phyloP scores from a whole-genome alignment of 2,888 invertebrate genomes.

The Ormia ochracea region DNA sequence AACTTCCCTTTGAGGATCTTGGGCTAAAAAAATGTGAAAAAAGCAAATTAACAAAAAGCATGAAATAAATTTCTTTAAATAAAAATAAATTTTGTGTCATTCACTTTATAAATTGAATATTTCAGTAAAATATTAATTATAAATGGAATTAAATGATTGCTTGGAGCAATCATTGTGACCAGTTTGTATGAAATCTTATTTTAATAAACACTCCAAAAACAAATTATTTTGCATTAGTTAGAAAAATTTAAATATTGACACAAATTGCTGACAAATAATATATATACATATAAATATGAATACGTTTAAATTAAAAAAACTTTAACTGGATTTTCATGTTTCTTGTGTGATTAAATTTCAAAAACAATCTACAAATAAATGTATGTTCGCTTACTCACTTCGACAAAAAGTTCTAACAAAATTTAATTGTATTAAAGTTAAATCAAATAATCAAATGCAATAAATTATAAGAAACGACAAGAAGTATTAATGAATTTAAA shows the following conservation, averaged over 20 bases:
- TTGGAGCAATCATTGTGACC: no score
- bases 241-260: background rate
- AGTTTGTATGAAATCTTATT: background rate
- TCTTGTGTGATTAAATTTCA: slow-evolving; percentile 1
- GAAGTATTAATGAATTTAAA: slow-evolving; percentile 31
- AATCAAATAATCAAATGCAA: slow-evolving; percentile 15
- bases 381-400: background rate
- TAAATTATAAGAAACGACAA: slow-evolving; percentile 3
- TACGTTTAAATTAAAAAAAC: background rate
- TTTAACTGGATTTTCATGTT: slow-evolving; percentile 54
- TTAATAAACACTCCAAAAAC: background rate
- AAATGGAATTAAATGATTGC: no score
- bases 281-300: background rate
- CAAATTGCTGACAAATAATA: slow-evolving; percentile 2
- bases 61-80: no score
- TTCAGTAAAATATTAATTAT: no score
- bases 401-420: background rate
- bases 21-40: no score
- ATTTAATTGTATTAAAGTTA: background rate
- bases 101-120: no score
- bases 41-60: no score
- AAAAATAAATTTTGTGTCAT: no score
- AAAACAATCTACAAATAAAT: background rate
- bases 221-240: background rate
- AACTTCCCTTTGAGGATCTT: no score